Percentiles rank a stretch among this genome's conserved stretches.
Conservation (phyloP, 2,797 vertebrate genomes). For the Mus minutoides region DNA sequence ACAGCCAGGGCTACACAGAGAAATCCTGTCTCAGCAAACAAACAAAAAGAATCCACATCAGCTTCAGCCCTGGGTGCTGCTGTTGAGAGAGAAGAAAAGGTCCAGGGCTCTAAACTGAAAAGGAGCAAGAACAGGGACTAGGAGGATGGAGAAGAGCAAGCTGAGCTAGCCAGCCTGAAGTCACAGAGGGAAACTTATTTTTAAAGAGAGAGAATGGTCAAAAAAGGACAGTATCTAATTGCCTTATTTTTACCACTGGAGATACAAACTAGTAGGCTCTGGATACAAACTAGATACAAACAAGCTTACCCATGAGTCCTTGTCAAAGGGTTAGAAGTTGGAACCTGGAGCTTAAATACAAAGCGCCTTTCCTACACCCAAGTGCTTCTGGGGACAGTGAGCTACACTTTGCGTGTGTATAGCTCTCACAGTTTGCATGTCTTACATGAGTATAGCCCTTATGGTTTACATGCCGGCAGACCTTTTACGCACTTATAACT, state of each 20-base stretch:
- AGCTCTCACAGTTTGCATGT: not conserved
- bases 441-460: not conserved
- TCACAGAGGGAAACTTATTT: not conserved
- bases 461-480: not conserved
- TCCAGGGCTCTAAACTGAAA: not conserved
- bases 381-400: not conserved
- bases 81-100: not conserved
- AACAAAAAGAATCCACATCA: not conserved
- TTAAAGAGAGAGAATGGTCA: not conserved
- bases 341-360: not conserved
- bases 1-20: not conserved
- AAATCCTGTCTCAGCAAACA: not conserved
- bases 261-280: not conserved
- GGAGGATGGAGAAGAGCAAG: not conserved
- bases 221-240: not conserved
- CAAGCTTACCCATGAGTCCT: not conserved
- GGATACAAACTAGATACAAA: no score
- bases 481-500: not conserved
- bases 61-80: not conserved
- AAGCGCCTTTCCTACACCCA: not conserved
- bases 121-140: not conserved
- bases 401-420: rapidly evolving
- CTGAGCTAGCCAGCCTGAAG: not conserved
- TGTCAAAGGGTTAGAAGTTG: not conserved
- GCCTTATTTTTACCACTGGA: not conserved